Evolutionary conservation across 64 coral and sea anemone species (phyloP).

Genomic region (Dendrophyllia cribrosa): DNA sequence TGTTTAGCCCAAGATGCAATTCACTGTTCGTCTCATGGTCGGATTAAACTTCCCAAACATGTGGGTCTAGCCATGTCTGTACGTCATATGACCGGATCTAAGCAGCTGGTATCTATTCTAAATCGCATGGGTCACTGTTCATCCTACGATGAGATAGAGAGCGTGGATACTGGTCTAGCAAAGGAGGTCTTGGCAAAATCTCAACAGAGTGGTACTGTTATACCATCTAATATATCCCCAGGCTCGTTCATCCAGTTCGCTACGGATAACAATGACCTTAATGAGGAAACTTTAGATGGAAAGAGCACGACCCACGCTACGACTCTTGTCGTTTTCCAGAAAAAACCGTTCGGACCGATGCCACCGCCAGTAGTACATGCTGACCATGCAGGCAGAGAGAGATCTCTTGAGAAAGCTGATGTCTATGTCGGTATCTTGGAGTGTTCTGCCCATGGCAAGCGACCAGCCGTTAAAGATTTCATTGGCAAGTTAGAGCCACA

Average conservation of each 20-base stretch:
- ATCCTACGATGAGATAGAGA: slow-evolving; percentile 57
- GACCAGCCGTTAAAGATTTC: not conserved
- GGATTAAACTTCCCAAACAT: slow-evolving; percentile 28
- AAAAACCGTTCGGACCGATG: slow-evolving; percentile 24
- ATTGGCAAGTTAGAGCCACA: not conserved
- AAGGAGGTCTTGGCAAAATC: slow-evolving; percentile 13
- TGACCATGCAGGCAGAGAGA: slow-evolving; percentile 1
- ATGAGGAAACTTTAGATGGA: slow-evolving; percentile 71
- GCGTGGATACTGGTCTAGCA: slow-evolving; percentile 39
- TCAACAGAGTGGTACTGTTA: not conserved
- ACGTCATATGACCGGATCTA: slow-evolving; percentile 14
- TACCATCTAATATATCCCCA: slow-evolving; percentile 60
- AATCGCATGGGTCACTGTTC: slow-evolving; percentile 65
- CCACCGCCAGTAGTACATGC: not conserved
- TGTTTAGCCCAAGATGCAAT: slow-evolving; percentile 33
- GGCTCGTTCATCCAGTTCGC: slow-evolving; percentile 47
- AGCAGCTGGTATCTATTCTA: slow-evolving; percentile 46
- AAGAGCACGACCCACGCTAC: slow-evolving; percentile 61
- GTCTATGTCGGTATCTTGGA: not conserved
- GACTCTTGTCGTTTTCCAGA: slow-evolving; percentile 53
- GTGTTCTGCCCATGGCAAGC: not conserved
- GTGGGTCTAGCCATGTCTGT: slow-evolving; percentile 33
- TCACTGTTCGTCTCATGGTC: slow-evolving; percentile 25
- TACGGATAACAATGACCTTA: slow-evolving; percentile 58
- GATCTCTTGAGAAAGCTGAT: not conserved